phyloP scores from a whole-genome alignment of 2,113 vertebrate genomes.

The Erythrocercus mccallii region DNA sequence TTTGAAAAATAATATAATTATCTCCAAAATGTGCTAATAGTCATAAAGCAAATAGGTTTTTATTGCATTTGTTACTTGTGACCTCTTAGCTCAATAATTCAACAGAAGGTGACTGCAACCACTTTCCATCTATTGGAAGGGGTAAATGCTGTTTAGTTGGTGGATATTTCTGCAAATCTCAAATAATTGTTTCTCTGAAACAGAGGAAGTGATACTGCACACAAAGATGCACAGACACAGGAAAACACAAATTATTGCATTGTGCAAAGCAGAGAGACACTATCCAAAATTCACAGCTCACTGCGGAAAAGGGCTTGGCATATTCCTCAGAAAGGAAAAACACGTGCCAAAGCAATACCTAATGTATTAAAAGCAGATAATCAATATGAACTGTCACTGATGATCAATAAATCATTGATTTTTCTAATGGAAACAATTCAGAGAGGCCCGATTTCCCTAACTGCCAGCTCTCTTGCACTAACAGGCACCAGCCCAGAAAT shows the following conservation, averaged over 20 bases:
- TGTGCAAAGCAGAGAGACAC: neutral
- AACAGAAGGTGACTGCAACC: neutral
- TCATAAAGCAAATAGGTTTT: constrained; percentile 22
- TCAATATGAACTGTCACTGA: neutral
- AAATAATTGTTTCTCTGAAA: constrained; percentile 27
- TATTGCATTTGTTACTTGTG: neutral
- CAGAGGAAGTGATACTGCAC: neutral
- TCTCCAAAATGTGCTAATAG: neutral
- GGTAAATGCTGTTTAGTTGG: neutral
- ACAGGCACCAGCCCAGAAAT: neutral
- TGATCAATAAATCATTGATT: neutral
- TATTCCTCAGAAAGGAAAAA: neutral
- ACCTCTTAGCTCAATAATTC: constrained; percentile 6
- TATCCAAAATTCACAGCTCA: neutral
- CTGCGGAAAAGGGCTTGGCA: neutral
- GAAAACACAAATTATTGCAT: neutral
- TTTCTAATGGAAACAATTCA: neutral
- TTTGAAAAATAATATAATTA: constrained; percentile 48
- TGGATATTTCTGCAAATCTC: constrained; percentile 23
- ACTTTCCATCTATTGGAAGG: constrained; percentile 5
- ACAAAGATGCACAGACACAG: neutral
- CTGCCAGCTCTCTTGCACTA: neutral
- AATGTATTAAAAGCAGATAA: neutral
- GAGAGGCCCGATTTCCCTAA: neutral
- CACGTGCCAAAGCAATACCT: neutral